These are phyloP conservation scores for Etheostoma nigrum DNA, from an alignment of 2,797 vertebrate species.

Conservation along the genomic window DNA sequence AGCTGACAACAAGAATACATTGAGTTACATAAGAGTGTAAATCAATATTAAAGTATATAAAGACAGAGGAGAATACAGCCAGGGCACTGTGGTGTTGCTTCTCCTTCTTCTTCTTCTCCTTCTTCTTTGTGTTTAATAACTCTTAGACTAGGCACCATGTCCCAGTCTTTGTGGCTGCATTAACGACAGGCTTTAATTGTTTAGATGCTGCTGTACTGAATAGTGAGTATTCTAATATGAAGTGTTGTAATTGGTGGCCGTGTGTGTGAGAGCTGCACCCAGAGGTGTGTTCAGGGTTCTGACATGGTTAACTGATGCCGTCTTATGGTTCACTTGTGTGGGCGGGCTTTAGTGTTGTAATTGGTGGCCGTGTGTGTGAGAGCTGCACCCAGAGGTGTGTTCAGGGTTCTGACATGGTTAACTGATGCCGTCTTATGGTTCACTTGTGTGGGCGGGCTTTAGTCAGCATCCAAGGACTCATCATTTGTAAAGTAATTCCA, in stretches of 20 bases:
- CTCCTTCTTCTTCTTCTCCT: background rate
- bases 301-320: slow-evolving; percentile 40
- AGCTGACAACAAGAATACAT: background rate
- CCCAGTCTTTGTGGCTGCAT: slow-evolving; percentile 1
- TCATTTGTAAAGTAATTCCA: slow-evolving; percentile 72
- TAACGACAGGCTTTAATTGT: slow-evolving; percentile 62
- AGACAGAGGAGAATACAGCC: too few relatives aligned
- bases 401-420: slow-evolving; percentile 35
- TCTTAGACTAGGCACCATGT: background rate
- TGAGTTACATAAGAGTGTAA: background rate
- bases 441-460: slow-evolving; percentile 10
- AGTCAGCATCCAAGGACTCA: slow-evolving; percentile 57
- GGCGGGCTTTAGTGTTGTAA: slow-evolving; percentile 54
- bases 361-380: slow-evolving; percentile 45
- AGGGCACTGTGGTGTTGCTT: background rate
- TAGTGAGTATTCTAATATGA: slow-evolving; percentile 56
- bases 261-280: slow-evolving; percentile 23
- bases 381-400: slow-evolving; percentile 21
- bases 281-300: slow-evolving; percentile 28
- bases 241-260: slow-evolving; percentile 59
- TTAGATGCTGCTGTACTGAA: slow-evolving; percentile 55
- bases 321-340: slow-evolving; percentile 10
- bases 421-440: slow-evolving; percentile 27
- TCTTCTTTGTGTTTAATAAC: background rate
- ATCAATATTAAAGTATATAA: too few relatives aligned